Evolutionary conservation across 2,888 invertebrate species (phyloP), one percentile per base, ranked within the genome.

Genomic region (Pyrocoelia pectoralis): DNA sequence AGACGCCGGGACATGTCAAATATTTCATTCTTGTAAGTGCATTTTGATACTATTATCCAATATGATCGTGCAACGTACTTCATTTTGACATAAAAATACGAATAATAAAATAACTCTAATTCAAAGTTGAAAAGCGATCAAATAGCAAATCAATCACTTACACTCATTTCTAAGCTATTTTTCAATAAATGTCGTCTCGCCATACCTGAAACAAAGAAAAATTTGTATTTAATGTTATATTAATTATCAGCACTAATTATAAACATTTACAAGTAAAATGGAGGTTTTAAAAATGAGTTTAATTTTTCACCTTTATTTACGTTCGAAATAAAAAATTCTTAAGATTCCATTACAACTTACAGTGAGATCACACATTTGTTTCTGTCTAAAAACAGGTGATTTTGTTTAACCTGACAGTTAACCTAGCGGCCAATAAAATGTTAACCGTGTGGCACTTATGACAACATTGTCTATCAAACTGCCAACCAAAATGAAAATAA

Each of bases 361-460:
- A 52, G 49, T 48, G 57, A 53, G 56, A 57, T 62, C 52, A 56
- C 56, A 52, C 57, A 62, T 62, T 62, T 62, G 62, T 62, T 56
- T 46, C 62, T 62, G 62, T 62, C 62, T 46, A 38, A 53, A 46
- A 57, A 53, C 62, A 62, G 56, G 56, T 62, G 62, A 53, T 51
- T 33, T 33, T 61, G 55, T 53, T 57, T 56, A 48, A 50, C 24
- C 24, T 24, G 24, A 24, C 24, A 24, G 24, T 24, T 24, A 24
- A 24, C 28, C 19, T 40, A 62, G 50, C 52, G 52, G 56, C 56
- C 56, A 62, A 62, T 62, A 62, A 48, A 56, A 43, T 53, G 43
- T 46, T 48, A 49, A 52, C 57, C 56, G 57, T 56, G 56, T 57
- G 62, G 56, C 29, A 13, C 38, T 33, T 41, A 48, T 57, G 53